Evolutionary conservation across 37 sponge, comb jelly and placozoan genomes (phyloP).

Genomic region (Agelas oroides): DNA sequence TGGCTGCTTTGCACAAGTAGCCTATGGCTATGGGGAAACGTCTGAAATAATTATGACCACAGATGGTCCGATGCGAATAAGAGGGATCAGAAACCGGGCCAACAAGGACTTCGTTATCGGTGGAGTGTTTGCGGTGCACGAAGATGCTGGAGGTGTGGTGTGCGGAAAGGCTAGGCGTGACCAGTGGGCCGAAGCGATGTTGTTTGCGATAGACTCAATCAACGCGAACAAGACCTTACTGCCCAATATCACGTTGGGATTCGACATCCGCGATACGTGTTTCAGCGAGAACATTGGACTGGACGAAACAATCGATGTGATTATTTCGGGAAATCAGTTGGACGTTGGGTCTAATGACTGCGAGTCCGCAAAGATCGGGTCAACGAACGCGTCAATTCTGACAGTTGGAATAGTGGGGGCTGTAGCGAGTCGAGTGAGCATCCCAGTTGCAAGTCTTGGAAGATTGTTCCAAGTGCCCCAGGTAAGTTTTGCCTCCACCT

Average conservation of each 20-base stretch:
- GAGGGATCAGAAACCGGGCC: slow-evolving; percentile 28
- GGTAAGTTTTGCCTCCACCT: slow-evolving; percentile 75
- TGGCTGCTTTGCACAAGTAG: too few species aligned
- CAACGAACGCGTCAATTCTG: neutral
- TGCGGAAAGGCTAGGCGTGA: neutral
- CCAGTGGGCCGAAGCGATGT: slow-evolving; percentile 78
- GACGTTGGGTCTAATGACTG: neutral
- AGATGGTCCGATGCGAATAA: slow-evolving; percentile 24
- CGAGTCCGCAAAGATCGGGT: neutral
- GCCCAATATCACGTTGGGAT: slow-evolving; percentile 62
- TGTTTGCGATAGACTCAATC: slow-evolving; percentile 69
- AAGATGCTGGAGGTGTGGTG: neutral
- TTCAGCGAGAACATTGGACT: slow-evolving; percentile 47
- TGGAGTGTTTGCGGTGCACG: slow-evolving; percentile 73
- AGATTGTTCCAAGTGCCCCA: slow-evolving; percentile 65
- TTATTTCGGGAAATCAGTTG: slow-evolving; percentile 35
- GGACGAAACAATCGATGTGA: slow-evolving; percentile 58
- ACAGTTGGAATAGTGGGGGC: slow-evolving; percentile 68
- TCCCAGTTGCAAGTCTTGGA: slow-evolving; percentile 63
- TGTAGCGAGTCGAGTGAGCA: slow-evolving; percentile 53
- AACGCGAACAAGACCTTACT: slow-evolving; percentile 58
- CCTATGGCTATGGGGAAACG: neutral
- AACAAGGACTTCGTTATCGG: slow-evolving; percentile 73
- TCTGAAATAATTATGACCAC: slow-evolving; percentile 3
- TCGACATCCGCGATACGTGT: slow-evolving; percentile 82